Evolutionary conservation across 1,140 invertebrate genomes (phyloP).

Genomic region (Cherax quadricarinatus): DNA sequence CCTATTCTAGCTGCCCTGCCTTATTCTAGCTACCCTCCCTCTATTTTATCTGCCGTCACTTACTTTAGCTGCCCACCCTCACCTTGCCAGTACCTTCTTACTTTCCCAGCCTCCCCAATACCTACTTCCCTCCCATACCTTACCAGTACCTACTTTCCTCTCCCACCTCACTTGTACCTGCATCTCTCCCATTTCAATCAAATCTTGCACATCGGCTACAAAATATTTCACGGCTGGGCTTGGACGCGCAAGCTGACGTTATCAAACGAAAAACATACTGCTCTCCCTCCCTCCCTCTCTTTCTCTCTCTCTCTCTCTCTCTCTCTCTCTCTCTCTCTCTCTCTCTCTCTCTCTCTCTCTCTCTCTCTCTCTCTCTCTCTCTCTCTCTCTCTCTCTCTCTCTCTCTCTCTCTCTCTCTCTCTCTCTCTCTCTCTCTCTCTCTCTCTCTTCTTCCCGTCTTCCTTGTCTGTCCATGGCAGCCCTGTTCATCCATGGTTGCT

Average conservation of each 20-base stretch:
- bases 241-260: too few species aligned
- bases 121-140: too few species aligned
- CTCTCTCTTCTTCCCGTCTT: background rate
- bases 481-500: background rate
- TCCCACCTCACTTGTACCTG: too few species aligned
- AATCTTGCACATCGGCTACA: too few species aligned
- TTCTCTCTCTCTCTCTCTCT: background rate
- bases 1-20: background rate
- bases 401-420: slow-evolving; percentile 11
- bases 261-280: too few species aligned
- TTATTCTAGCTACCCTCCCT: background rate
- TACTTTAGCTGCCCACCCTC: background rate
- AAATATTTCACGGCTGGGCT: too few species aligned
- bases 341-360: background rate
- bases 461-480: background rate
- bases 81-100: background rate
- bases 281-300: slow-evolving; percentile 2
- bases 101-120: background rate
- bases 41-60: background rate
- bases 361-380: background rate
- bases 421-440: background rate
- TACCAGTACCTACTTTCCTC: too few species aligned
- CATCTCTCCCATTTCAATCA: too few species aligned
- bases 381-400: background rate
- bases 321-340: slow-evolving; percentile 11